Conservation (phyloP, 2,797 vertebrate species). For the Amniataba percoides region DNA sequence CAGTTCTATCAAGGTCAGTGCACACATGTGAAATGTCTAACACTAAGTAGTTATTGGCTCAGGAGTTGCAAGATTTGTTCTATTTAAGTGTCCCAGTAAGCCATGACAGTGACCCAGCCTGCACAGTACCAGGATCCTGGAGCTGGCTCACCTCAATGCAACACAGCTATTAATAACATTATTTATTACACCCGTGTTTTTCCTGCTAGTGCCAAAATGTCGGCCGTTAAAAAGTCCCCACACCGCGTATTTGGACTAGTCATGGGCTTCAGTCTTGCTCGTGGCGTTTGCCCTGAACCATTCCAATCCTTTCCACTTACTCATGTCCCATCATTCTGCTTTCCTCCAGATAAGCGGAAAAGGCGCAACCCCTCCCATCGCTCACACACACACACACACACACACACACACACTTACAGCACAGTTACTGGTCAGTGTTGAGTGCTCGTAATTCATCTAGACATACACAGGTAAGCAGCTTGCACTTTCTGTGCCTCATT, state of each 20-base stretch:
- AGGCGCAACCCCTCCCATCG: neutral
- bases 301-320: conserved; percentile 6
- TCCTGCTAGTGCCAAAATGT: neutral
- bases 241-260: neutral
- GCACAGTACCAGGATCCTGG: neutral
- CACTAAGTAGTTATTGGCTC: neutral
- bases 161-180: neutral
- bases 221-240: neutral
- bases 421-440: conserved; percentile 33
- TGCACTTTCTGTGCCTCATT: conserved; percentile 64
- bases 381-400: conserved; percentile 15
- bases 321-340: neutral
- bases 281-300: neutral
- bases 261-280: neutral
- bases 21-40: neutral
- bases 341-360: conserved; percentile 17
- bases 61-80: conserved; percentile 3
- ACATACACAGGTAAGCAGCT: conserved; percentile 69
- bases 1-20: neutral
- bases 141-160: neutral
- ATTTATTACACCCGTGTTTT: conserved; percentile 1
- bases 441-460: conserved; percentile 60
- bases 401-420: conserved; percentile 15
- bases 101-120: neutral
- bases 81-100: conserved; percentile 22